Evolutionary conservation across 2,888 invertebrate genomes (phyloP).

Genomic region (Quadroppia sp.): DNA sequence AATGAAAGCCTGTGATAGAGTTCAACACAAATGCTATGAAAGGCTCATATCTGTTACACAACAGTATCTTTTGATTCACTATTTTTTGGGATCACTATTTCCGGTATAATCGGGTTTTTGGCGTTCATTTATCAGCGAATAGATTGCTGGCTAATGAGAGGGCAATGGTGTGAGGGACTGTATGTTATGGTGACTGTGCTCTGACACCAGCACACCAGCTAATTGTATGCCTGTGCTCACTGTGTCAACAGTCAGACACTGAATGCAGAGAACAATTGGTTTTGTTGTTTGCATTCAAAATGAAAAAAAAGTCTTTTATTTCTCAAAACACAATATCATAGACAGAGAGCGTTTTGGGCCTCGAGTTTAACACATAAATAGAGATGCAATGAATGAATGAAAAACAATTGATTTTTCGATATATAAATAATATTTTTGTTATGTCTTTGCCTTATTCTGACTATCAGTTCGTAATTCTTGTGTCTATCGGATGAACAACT

Average conservation of each 20-base stretch:
- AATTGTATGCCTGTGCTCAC: slow-evolving; percentile 15
- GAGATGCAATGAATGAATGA: neutral
- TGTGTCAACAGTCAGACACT: slow-evolving; percentile 4
- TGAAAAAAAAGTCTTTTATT: neutral
- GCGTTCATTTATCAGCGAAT: neutral
- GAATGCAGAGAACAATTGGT: neutral
- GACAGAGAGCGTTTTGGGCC: no score
- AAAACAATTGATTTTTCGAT: slow-evolving; percentile 16
- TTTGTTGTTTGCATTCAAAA: neutral
- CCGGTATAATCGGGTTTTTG: slow-evolving; percentile 24
- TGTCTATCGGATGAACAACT: neutral
- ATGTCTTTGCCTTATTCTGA: no score
- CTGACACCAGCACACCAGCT: neutral
- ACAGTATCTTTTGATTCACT: neutral
- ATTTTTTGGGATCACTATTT: slow-evolving; percentile 6
- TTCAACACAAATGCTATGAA: slow-evolving; percentile 25
- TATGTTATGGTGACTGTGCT: neutral
- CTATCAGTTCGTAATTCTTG: no score
- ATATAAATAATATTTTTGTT: no score
- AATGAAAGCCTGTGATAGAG: slow-evolving; percentile 6
- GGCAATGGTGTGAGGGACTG: neutral
- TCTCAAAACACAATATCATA: neutral
- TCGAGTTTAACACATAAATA: slow-evolving; percentile 10
- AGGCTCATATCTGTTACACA: slow-evolving; percentile 13
- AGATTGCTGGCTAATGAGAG: neutral